A percentile compares a stretch with the other conserved stretches of the same genome.
Evolutionary conservation across 23 tunicate species (phyloP).

Genomic region (Ciona savignyi): DNA sequence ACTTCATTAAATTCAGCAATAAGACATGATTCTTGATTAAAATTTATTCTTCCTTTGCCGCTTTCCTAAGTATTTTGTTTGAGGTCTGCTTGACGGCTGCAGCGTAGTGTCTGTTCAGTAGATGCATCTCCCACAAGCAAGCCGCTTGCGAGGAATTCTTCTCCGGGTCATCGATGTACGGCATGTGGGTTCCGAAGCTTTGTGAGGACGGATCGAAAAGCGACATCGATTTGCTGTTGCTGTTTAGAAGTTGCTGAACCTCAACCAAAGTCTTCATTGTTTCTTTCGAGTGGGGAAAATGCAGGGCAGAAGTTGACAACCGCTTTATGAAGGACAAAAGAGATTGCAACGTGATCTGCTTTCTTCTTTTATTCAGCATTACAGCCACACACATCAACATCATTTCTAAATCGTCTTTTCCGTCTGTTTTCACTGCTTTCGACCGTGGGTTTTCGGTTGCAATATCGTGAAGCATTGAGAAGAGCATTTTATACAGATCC

Average conservation of each 20-base stretch:
- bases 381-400: conserved; percentile 45
- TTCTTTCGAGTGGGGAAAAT: conserved; percentile 15
- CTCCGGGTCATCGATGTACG: conserved; percentile 57
- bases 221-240: conserved; percentile 62
- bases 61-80: conserved; percentile 1
- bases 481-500: conserved; percentile 51
- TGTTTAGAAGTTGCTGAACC: conserved; percentile 21
- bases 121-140: conserved; percentile 72
- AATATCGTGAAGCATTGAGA: conserved; percentile 25
- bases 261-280: conserved; percentile 16
- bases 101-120: conserved; percentile 55
- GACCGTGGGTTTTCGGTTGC: background rate
- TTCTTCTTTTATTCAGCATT: conserved; percentile 75
- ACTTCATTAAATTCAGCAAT: too few relatives aligned
- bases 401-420: conserved; percentile 4
- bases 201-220: conserved; percentile 28
- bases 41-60: background rate
- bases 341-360: conserved; percentile 33
- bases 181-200: conserved; percentile 36
- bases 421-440: background rate
- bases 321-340: conserved; percentile 75
- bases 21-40: background rate
- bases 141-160: conserved; percentile 49
- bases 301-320: conserved; percentile 25
- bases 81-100: conserved; percentile 42